Base-by-base conservation (phyloP, 1,140 invertebrate species). In the Saccostrea cuccullata region DNA sequence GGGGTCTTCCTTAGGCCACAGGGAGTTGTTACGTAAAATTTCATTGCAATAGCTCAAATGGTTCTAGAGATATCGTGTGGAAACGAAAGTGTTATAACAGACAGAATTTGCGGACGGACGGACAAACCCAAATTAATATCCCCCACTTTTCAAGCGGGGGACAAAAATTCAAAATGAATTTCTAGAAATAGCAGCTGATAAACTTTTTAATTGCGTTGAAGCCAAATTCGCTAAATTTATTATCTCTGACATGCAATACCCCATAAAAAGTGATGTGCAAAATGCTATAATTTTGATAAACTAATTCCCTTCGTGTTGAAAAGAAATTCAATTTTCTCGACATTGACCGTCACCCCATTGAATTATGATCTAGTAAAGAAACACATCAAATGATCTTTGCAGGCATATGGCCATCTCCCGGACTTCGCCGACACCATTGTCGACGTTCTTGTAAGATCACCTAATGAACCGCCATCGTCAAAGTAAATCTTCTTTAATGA, bases 191-290 rank as follows among this genome's bases (percentile, higher is more conserved):
- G 70, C 70, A 77, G 26, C 70, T 77, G 70, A 40, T 15, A 0
- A 36, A 64, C 58, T 36, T 77, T 30, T 30, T 11, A 15, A 12
- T 36, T 77, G 26, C 0, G 30, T 13, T 77, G 5, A 77, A 30
- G 12, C 26, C 26, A 77, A 36, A 26, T 77, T 26, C 70, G 26
- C 26, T 77, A 36, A 26, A 77, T 77, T 77, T 17, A 77, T 77
- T 77, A 77, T 30, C 26, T 36, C 13, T 12, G 70, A 77, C 70
- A 77, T 77, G 70, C 70, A 77, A 36, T 77, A 36, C 70, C 70
- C 26, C 70, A 77, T 77, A 77, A 77, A 77, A 77, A 77, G 70
- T 77, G 70, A 77, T 77, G 70, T 77, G 70, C 70, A 77, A 77
- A 77, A 77, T 77, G 70, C 26, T 77, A 77, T 77, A 77, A 77